These are phyloP conservation scores for Nycteola revayana DNA, from an alignment of 2,888 invertebrate genomes.

Conservation along the genomic window DNA sequence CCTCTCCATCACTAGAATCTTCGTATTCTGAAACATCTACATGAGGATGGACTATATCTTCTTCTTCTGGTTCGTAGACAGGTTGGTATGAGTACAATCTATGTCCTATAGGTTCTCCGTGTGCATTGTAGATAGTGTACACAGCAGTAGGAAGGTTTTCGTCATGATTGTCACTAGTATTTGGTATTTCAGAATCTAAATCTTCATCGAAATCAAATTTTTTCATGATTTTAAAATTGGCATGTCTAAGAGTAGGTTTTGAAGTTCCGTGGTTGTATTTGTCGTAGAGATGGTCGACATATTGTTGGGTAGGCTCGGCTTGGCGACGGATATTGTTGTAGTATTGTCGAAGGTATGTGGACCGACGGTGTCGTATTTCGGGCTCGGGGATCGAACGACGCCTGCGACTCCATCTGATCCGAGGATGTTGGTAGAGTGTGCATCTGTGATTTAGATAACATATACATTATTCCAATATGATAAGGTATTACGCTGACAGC, in stretches of 20 bases:
- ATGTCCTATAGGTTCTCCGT: constrained; percentile 76
- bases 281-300: constrained; percentile 62
- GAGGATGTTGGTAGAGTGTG: constrained; percentile 92
- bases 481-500: no score
- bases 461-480: no score
- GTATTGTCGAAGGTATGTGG: constrained; percentile 67
- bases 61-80: constrained; percentile 72
- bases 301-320: constrained; percentile 49
- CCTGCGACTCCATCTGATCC: constrained; percentile 90
- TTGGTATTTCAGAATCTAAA: constrained; percentile 42
- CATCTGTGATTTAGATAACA: constrained; percentile 86
- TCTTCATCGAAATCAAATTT: constrained; percentile 67
- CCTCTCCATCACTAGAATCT: constrained; percentile 49
- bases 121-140: constrained; percentile 71
- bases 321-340: constrained; percentile 59
- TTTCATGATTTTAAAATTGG: constrained; percentile 74
- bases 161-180: constrained; percentile 40
- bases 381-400: constrained; percentile 79
- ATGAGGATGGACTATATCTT: constrained; percentile 49
- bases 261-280: constrained; percentile 68
- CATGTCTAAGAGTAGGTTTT: constrained; percentile 71
- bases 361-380: constrained; percentile 62
- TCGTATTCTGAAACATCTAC: constrained; percentile 61
- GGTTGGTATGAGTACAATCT: constrained; percentile 73
- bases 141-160: constrained; percentile 69